phyloP scores from a whole-genome alignment of 2,797 vertebrate genomes.

The Lateolabrax maculatus region DNA sequence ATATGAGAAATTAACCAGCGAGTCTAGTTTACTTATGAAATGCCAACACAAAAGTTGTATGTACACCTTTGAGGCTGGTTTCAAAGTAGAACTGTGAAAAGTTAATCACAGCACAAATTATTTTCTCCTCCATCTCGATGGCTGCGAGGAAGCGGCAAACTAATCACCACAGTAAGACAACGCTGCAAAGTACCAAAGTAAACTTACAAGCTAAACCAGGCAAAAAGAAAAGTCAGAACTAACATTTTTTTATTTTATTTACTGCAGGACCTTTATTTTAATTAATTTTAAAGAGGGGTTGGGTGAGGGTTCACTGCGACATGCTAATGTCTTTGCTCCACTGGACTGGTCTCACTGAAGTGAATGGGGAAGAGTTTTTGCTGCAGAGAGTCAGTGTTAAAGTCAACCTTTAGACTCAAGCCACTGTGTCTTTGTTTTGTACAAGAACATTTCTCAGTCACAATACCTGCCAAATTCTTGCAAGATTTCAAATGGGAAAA shows the following conservation, averaged over 20 bases:
- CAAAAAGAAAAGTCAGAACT: neutral
- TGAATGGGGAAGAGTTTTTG: neutral
- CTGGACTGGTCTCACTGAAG: neutral
- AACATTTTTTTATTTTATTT: too few species aligned
- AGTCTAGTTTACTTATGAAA: neutral
- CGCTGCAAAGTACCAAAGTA: neutral
- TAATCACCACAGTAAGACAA: neutral
- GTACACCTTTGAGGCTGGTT: neutral
- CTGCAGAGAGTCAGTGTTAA: neutral
- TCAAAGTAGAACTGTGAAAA: neutral
- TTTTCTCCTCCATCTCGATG: neutral
- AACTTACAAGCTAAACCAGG: neutral
- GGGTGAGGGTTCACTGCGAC: neutral
- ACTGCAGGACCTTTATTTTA: neutral
- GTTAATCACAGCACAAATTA: slow-evolving; percentile 6
- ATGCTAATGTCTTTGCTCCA: neutral
- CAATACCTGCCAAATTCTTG: neutral
- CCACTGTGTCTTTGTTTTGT: slow-evolving; percentile 7
- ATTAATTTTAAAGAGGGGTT: neutral
- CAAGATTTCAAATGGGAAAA: slow-evolving; percentile 8
- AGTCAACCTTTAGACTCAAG: neutral
- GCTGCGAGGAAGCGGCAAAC: neutral
- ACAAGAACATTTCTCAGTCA: neutral
- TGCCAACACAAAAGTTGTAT: neutral
- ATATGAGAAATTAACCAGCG: neutral